Evolutionary conservation across 2,113 vertebrate genomes (phyloP).

Genomic region (Sinosuthora webbiana): DNA sequence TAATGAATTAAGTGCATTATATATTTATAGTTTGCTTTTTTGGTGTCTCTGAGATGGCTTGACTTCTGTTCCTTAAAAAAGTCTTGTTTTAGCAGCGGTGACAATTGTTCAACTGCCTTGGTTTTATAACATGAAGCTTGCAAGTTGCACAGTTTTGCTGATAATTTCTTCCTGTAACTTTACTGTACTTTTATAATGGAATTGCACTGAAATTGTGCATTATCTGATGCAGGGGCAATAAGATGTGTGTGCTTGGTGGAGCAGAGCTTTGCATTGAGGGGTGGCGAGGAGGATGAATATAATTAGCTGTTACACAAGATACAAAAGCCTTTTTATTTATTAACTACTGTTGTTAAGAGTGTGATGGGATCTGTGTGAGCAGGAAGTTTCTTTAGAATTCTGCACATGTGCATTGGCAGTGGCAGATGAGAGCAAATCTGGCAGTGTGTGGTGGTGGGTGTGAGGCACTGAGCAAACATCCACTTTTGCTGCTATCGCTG

Average conservation of each 20-base stretch:
- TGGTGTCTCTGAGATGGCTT: not conserved
- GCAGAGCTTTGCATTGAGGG: not conserved
- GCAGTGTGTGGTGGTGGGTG: conserved; percentile 21
- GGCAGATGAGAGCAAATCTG: conserved; percentile 50
- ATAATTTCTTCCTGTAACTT: not conserved
- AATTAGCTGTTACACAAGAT: conserved; percentile 45
- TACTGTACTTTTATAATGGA: not conserved
- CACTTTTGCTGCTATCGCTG: not conserved
- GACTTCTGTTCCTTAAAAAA: not conserved
- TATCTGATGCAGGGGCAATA: not conserved
- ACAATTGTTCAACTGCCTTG: not conserved
- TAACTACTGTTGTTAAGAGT: conserved; percentile 52
- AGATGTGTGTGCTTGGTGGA: not conserved
- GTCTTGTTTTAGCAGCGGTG: not conserved
- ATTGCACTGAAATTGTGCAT: not conserved
- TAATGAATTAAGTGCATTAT: conserved; percentile 57
- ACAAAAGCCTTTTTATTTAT: conserved; percentile 68
- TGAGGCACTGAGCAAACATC: conserved; percentile 24
- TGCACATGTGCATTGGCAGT: conserved; percentile 60
- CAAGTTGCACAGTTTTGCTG: not conserved
- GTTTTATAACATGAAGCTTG: not conserved
- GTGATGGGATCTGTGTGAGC: conserved; percentile 46
- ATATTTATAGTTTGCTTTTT: conserved; percentile 47
- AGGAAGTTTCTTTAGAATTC: conserved; percentile 63
- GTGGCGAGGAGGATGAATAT: not conserved